Evolutionary conservation across 2,888 invertebrate genomes (phyloP), one percentile per base, ranked within the genome.

Genomic region (Apodemia mormo): DNA sequence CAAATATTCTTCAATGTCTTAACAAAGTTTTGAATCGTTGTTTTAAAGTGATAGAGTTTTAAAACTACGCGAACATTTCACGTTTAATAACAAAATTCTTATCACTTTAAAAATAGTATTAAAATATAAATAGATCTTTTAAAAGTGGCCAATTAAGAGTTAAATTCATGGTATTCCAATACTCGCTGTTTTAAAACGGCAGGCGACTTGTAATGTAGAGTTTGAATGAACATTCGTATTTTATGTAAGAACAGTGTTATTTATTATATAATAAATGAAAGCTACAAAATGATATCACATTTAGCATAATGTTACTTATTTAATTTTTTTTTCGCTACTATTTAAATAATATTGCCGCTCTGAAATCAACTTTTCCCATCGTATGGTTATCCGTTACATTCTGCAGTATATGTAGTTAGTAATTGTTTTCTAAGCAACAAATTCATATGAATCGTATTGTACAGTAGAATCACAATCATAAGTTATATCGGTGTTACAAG

Each of bases 1-100:
- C 77, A 75, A 80, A 77, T 79, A 78, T 61, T 61, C 61, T 61
- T 61, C 61, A 71, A 77, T 76, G 76, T 77, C 75, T 70, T 77
- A 76, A 71, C 72, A 75, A 71, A 70, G 76, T 72, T 74, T 70
- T 75, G 71, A 65, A 52, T 69, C 52, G 14, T 49, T 14, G 14
- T 65, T 65, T 69, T 69, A 65, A 69, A 69, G 65, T 69, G 40
- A 54, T 65, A 22, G 65, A 40, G 52, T 70, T 65, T 67, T 49
- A 67, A 67, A 64, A 33, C 52, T 37, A 30, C 40, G 22, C 49
- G 33, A 65, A 52, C 37, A 54, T 68, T 69, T 54, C 14, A 40
- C 40, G 65, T 40, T 65, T 65, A 33, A 52, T 54, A 54, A 54
- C 65, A 49, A 49, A 49, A 49, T 14, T 65, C 52, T 61, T 43